Evolutionary conservation across 2,113 vertebrate species (phyloP).

Genomic region (Actenoides hombroni): DNA sequence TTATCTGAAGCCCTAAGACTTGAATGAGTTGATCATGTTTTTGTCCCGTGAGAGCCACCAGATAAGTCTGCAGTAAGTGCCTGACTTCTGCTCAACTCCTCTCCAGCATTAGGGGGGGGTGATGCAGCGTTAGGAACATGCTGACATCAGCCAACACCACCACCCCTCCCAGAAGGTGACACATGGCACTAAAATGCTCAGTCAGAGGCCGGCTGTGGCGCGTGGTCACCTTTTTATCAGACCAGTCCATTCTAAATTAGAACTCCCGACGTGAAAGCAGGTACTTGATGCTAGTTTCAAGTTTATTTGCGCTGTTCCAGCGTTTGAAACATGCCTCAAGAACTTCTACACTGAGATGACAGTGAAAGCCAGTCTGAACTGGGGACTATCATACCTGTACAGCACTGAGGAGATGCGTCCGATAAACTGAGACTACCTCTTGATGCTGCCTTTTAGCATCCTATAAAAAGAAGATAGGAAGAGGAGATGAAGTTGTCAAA

Average conservation of each 20-base stretch:
- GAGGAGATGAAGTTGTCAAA: background rate
- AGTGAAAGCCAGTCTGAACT: background rate
- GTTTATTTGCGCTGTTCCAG: background rate
- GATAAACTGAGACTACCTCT: conserved; percentile 93
- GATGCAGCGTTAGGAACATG: background rate
- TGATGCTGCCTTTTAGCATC: conserved; percentile 93
- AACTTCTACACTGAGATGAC: background rate
- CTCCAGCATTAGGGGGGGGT: background rate
- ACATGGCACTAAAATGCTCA: too few species aligned
- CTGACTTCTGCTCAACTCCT: background rate
- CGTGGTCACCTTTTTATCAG: background rate
- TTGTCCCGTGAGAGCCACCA: background rate
- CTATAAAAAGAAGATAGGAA: conserved; percentile 36
- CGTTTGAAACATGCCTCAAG: accelerated
- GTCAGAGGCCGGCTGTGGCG: background rate
- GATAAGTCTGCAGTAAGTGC: background rate
- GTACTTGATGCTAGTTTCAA: background rate
- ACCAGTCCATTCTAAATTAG: background rate
- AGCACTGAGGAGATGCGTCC: conserved; percentile 95
- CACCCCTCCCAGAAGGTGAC: background rate
- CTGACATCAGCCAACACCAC: background rate
- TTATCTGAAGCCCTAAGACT: background rate
- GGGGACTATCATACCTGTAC: conserved; percentile 83
- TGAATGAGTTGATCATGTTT: background rate
- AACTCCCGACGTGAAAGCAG: background rate